phyloP scores from a whole-genome alignment of 2,113 vertebrate genomes.

The Lampris incognitus region DNA sequence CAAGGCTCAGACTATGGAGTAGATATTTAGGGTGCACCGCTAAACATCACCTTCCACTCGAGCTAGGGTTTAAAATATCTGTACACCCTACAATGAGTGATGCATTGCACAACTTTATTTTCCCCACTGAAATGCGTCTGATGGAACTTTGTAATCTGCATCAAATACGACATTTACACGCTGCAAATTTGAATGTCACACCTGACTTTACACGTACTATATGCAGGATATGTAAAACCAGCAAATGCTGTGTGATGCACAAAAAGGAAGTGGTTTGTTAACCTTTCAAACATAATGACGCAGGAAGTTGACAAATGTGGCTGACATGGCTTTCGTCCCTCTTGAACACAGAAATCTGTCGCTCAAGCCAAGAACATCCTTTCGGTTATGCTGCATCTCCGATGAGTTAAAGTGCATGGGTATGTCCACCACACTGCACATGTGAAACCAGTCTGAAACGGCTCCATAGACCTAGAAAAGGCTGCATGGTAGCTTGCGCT shows the following conservation, averaged over 20 bases:
- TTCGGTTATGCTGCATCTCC: constrained; percentile 28
- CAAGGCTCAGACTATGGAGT: constrained; percentile 2
- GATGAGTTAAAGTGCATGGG: constrained; percentile 35
- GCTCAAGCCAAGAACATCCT: too few relatives aligned
- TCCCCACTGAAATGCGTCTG: constrained; percentile 23
- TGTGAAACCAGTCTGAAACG: not conserved
- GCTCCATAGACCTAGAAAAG: not conserved
- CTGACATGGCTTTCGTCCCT: too few relatives aligned
- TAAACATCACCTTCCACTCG: constrained; percentile 7
- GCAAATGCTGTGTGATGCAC: constrained; percentile 21
- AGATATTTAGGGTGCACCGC: not conserved
- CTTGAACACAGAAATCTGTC: not conserved
- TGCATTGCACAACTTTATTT: constrained; percentile 49
- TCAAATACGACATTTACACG: too few relatives aligned
- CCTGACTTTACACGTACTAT: constrained; percentile 16
- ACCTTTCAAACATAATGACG: not conserved
- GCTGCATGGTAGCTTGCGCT: constrained; percentile 1
- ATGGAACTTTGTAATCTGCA: too few relatives aligned
- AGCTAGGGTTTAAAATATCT: constrained; percentile 31
- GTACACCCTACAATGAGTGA: constrained; percentile 3
- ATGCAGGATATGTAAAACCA: constrained; percentile 20
- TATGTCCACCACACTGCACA: constrained; percentile 9
- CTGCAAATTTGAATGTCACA: constrained; percentile 3
- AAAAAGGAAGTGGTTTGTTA: not conserved
- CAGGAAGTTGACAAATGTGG: not conserved